Percentiles rank a stretch among this genome's conserved stretches.
phyloP scores from a whole-genome alignment of 2,113 vertebrate genomes.

The Leptobrachium ailaonicum region DNA sequence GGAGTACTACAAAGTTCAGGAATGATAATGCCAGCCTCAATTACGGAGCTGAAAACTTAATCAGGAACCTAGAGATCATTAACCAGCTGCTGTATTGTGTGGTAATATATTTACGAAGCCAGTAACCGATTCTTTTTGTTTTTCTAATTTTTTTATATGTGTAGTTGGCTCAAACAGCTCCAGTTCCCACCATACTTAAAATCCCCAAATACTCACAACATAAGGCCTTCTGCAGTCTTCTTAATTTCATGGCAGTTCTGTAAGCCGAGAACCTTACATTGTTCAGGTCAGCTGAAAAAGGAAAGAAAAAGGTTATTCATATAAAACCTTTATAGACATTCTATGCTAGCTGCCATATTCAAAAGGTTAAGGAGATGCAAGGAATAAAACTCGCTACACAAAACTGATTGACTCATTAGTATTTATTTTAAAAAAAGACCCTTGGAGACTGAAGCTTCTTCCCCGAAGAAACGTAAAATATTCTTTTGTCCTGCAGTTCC shows the following conservation, averaged over 20 bases:
- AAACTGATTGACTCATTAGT: no score
- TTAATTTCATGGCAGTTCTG: constrained; percentile 96
- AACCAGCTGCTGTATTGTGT: constrained; percentile 40
- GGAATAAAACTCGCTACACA: no score
- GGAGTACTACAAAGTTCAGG: constrained; percentile 38
- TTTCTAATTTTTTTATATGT: no score
- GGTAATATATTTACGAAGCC: constrained; percentile 40
- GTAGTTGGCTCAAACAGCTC: no score
- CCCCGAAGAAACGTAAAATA: no score
- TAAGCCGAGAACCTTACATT: constrained; percentile 97
- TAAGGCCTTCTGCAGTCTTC: constrained; percentile 96
- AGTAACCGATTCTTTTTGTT: constrained; percentile 14
- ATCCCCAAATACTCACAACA: constrained; percentile 81
- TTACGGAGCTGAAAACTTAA: constrained; percentile 36
- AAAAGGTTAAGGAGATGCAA: no score
- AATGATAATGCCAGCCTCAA: constrained; percentile 40
- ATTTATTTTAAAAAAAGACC: no score
- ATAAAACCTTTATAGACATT: no score
- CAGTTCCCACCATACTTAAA: no score
- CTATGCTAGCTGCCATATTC: no score
- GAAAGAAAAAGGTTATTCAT: constrained; percentile 19
- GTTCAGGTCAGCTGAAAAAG: constrained; percentile 86
- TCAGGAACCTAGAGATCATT: constrained; percentile 42
- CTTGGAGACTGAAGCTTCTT: no score
- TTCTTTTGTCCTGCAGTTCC: no score